phyloP scores from a whole-genome alignment of 1,140 invertebrate species.

The Scylla paramamosain region DNA sequence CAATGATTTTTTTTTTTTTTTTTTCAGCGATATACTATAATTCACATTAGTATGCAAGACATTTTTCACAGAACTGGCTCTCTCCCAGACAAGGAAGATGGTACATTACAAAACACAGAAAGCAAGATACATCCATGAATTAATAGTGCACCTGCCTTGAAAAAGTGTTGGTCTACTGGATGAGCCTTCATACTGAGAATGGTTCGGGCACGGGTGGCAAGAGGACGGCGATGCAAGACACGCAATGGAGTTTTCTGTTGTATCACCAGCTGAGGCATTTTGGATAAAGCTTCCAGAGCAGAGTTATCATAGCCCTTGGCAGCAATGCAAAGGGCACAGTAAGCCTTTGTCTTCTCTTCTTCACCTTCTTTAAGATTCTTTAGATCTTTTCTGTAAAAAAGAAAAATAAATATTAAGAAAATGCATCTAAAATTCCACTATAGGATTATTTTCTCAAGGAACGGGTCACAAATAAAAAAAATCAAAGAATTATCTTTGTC shows the following conservation, averaged over 20 bases:
- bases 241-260: conserved; percentile 90
- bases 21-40: no score
- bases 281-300: conserved; percentile 81
- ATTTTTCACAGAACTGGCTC: no score
- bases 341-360: conserved; percentile 91
- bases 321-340: conserved; percentile 84
- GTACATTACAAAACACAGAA: no score
- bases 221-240: conserved; percentile 90
- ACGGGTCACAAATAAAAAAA: not conserved
- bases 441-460: not conserved
- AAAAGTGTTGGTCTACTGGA: conserved; percentile 75
- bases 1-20: no score
- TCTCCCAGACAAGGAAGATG: no score
- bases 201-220: conserved; percentile 84
- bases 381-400: conserved; percentile 84
- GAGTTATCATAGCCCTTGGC: conserved; percentile 73
- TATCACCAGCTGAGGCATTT: conserved; percentile 82
- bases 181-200: conserved; percentile 85
- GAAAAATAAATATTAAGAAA: conserved; percentile 57
- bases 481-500: not conserved
- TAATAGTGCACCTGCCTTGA: conserved; percentile 68
- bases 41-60: no score
- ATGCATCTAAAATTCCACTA: not conserved
- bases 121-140: no score
- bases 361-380: conserved; percentile 91